Base-by-base conservation (phyloP, 2,888 invertebrate genomes). In the Aphodius sticticus region DNA sequence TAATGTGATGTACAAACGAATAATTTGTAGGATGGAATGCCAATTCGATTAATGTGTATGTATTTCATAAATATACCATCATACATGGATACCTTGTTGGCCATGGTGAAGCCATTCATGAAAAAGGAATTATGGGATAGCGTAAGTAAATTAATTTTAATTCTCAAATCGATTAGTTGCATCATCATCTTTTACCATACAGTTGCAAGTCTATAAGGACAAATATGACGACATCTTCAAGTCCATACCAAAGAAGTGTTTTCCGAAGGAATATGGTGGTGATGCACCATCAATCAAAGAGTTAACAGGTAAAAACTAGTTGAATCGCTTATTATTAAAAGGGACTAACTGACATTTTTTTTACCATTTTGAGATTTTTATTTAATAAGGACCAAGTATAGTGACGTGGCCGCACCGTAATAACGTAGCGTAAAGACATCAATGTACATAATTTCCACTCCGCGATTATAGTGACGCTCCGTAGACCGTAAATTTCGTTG, bases 31-130 rank as follows among this genome's bases (percentile, higher is more conserved):
- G 93, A 92, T 83, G 82, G 81, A 14, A 91, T 94, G 89, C 91
- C 95, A 0, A 90, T 94, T 3, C 91, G 93, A 69, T 88, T 95
- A 1, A 92, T 93, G 84, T 93, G 92, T 0, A 89, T 95, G 3
- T 95, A 95, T 86, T 94, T 94, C 82, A 87, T 94, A 80, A 95
- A 94, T 85, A 92, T 93, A 0, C 93, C 93, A 0, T 89, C 91
- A 0, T 93, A 94, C 83, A 92, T 95, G 91, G 95, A 95, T 84
- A 93, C 92, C 84, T 87, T 95, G 79, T 86, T 95, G 88, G 91
- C 92, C 80, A 85, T 95, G 82, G 90, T 95, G 89, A 92, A 90
- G 85, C 95, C 95, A 0, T 95, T 95, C 85, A 92, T 95, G 91
- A 94, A 93, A 85, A 94, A 94, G 84, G 91, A 92, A 69, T 87